Base-by-base conservation (phyloP, 2,888 invertebrate genomes). In the Alsophila aescularia region DNA sequence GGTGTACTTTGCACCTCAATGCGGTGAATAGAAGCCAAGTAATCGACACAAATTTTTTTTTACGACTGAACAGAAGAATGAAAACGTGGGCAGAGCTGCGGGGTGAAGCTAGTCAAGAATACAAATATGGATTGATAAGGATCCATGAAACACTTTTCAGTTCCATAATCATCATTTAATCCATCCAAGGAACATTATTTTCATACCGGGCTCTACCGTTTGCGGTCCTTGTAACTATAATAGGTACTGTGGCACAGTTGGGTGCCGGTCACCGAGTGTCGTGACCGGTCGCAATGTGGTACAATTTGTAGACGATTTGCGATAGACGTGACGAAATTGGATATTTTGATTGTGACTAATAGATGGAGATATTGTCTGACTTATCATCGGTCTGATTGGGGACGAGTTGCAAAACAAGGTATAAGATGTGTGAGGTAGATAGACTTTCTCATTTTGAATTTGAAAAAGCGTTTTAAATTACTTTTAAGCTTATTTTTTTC, bases 301-400 rank as follows among this genome's bases (percentile, higher is more conserved):
- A 72, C 72, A 69, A 73, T 71, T 75, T 70, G 70, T 73, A 62
- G 68, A 62, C 58, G 64, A 64, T 67, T 66, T 66, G 60, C 58
- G 52, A 40, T 62, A 43, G 60, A 57, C 44, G 50, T 63, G 57
- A 58, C 56, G 51, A 54, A 49, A 52, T 52, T 51, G 55, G 43
- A 53, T 55, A 53, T 42, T 53, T 29, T 52, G 55, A 50, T 52
- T 52, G 42, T 58, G 43, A 52, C 53, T 52, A 54, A 44, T 53
- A 44, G 56, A 55, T 41, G 40, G 13, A 49, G 42, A 41, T 55
- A 50, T 55, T 55, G 55, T 18, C 58, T 42, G 42, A 55, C n/a
- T 59, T 61, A 58, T 61, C 52, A 61, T 53, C 54, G 45, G n/a
- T n/a, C n/a, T 57, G 53, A 60, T 61, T 60, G 41, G 32, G 13